Conservation (phyloP, 2,797 vertebrate species). For the Melanotaenia parkinsoni region DNA sequence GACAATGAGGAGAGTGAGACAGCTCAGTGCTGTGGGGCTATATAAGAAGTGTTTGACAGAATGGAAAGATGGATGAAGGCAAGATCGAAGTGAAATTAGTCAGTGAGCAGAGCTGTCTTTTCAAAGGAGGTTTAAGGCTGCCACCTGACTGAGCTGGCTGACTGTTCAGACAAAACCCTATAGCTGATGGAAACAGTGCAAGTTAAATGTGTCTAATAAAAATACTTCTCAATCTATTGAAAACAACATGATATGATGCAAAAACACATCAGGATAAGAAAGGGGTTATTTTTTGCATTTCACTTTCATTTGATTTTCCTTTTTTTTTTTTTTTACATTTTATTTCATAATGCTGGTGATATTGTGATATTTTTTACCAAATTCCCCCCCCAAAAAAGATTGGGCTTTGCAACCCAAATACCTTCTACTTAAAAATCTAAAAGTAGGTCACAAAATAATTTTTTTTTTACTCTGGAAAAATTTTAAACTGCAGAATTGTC, state of each 20-base stretch:
- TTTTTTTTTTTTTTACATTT: too few species aligned
- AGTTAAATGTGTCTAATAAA: slow-evolving; percentile 29
- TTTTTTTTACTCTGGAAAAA: too few species aligned
- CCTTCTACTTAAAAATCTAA: too few species aligned
- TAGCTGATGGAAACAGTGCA: slow-evolving; percentile 26
- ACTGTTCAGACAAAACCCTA: slow-evolving; percentile 41
- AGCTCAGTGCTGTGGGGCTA: slow-evolving; percentile 38
- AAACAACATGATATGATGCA: background rate
- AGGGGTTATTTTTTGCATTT: too few species aligned
- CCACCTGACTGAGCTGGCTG: slow-evolving; percentile 34
- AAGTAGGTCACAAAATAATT: too few species aligned
- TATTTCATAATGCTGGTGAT: too few species aligned
- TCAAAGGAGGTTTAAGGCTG: slow-evolving; percentile 45
- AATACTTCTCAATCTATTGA: slow-evolving; percentile 31
- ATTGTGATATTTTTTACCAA: too few species aligned
- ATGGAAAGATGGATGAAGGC: slow-evolving; percentile 59
- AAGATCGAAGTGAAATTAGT: slow-evolving; percentile 62
- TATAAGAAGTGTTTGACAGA: slow-evolving; percentile 64
- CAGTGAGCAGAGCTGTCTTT: slow-evolving; percentile 48
- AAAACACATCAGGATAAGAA: too few species aligned
- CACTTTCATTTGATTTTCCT: too few species aligned
- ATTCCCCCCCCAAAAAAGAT: too few species aligned
- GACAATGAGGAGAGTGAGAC: slow-evolving; percentile 62
- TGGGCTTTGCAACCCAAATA: too few species aligned
- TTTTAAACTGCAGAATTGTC: too few species aligned